Percentiles rank a stretch among this genome's conserved stretches.
These are phyloP conservation scores for Idaea straminata DNA, from an alignment of 2,888 invertebrate genomes.

Conservation along the genomic window DNA sequence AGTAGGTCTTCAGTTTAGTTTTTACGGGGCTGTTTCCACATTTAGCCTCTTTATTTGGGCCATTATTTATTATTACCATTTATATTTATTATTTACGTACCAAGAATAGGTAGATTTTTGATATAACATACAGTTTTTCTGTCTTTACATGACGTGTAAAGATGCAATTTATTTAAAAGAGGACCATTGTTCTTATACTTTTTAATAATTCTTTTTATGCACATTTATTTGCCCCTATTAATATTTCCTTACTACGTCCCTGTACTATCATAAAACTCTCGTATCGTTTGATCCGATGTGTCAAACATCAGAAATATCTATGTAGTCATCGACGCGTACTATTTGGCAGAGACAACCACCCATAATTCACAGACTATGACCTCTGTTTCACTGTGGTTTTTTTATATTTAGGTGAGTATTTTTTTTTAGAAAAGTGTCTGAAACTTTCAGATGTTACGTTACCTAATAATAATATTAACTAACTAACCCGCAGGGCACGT, in stretches of 20 bases:
- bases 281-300: constrained; percentile 1
- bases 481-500: too few species aligned
- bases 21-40: too few species aligned
- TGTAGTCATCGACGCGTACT: not conserved
- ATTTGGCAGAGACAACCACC: not conserved
- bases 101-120: too few species aligned
- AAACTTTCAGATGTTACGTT: not conserved
- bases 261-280: not conserved
- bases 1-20: too few species aligned
- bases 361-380: not conserved
- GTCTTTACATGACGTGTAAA: too few species aligned
- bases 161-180: too few species aligned
- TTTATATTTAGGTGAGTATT: not conserved
- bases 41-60: too few species aligned
- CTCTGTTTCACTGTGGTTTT: not conserved
- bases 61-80: too few species aligned
- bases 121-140: too few species aligned
- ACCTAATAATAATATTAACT: not conserved
- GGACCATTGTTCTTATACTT: too few species aligned
- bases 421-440: not conserved
- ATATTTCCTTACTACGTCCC: not conserved
- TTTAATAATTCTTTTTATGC: too few species aligned
- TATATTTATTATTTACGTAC: too few species aligned
- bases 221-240: not conserved
- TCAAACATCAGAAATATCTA: not conserved